Evolutionary conservation across 2,888 invertebrate species (phyloP).

Genomic region (Athripsodes cinereus): DNA sequence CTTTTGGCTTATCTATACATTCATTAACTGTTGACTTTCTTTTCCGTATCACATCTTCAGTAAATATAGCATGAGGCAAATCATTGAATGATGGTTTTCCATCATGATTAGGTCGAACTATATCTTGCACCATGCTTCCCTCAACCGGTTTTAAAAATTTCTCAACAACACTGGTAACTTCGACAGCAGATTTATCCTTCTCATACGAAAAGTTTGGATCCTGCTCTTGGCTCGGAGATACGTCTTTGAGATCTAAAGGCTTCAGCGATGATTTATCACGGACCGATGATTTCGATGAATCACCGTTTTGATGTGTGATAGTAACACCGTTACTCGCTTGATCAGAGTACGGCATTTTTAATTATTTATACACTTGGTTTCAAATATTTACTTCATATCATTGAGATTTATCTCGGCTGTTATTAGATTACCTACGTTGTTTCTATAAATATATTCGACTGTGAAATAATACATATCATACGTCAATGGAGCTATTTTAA

Average conservation of each 20-base stretch:
- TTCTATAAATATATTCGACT: background rate
- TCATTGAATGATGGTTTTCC: background rate
- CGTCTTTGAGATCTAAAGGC: background rate
- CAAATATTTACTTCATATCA: too few relatives aligned
- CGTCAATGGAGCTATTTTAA: background rate
- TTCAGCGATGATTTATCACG: background rate
- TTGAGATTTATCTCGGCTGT: too few relatives aligned
- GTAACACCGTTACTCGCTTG: constrained; percentile 23
- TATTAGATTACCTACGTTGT: too few relatives aligned
- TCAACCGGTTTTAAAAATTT: background rate
- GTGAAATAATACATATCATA: background rate
- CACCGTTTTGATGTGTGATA: constrained; percentile 16
- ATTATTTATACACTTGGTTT: too few relatives aligned
- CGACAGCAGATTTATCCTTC: background rate
- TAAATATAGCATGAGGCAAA: background rate
- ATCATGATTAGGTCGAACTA: background rate
- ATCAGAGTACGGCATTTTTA: constrained; percentile 18
- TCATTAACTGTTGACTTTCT: background rate
- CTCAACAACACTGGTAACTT: background rate
- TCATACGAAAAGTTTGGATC: background rate
- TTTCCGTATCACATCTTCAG: background rate
- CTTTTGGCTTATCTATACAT: background rate
- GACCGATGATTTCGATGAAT: background rate
- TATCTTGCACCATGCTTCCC: background rate
- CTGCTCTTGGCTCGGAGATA: background rate